Evolutionary conservation across 2,113 vertebrate species (phyloP), one percentile per base, ranked within the genome.

Genomic region (Pseudorhombus dupliciocellatus): DNA sequence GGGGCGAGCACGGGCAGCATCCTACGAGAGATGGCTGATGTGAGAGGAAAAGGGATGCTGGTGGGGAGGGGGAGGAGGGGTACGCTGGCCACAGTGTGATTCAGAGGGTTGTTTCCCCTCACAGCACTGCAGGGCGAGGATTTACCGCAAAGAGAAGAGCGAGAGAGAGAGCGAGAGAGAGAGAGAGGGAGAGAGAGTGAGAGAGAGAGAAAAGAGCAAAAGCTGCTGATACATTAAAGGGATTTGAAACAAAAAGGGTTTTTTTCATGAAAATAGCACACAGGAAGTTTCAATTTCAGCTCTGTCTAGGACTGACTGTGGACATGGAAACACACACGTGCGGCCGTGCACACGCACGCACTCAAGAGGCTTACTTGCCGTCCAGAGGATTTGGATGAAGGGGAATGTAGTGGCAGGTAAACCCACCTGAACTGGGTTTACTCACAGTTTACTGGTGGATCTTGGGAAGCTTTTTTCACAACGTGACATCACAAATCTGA

Each of bases 41-140:
- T 74, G 70, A 63, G 81, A 70, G 69, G 63, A 72, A 65, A 53
- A 18, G 52, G 56, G 26, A 37, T 25, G 65, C 7, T 25, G 9
- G n/a, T 3, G 67, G 21, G 22, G 56, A 26, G 16, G 21, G 16
- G 11, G 28, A 4, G 7, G 37, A n/a, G 6, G 15, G 1, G 1
- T 59, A 44, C 5, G 80, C 21, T 1, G 73, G 80, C 60, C 75
- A 70, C 75, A 28, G 83, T 73, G 81, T 86, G 87, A 88, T 80
- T 87, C 88, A 90, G 63, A 86, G 87, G 84, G 87, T 78, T 87
- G 84, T 72, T 86, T 80, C 85, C 85, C 76, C 83, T 67, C 67
- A 12, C 80, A 57, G 70, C 81, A 76, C 83, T 83, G 85, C 85
- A 70, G 84, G 81, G 77, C 28, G 63, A 86, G 70, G 73, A 80